These are phyloP conservation scores for Lophura swinhoii DNA, from an alignment of 2,797 vertebrate genomes.

Conservation along the genomic window DNA sequence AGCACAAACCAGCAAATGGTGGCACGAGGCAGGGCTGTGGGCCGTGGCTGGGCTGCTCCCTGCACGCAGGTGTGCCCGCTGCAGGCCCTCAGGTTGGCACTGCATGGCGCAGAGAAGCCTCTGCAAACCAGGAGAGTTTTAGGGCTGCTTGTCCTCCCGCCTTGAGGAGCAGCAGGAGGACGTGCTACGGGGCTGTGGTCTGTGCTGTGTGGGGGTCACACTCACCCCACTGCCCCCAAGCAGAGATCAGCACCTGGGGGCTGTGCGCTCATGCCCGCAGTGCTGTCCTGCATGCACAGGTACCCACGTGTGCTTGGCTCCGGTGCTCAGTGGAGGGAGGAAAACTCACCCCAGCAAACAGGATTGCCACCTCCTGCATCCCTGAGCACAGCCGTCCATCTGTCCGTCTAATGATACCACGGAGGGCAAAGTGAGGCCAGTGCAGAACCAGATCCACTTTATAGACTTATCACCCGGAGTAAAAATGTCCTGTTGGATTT, in stretches of 20 bases:
- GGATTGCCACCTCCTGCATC: not conserved
- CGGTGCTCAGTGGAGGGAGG: not conserved
- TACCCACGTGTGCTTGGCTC: not conserved
- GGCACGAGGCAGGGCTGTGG: not conserved
- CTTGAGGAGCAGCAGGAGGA: not conserved
- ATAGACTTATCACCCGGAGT: constrained; percentile 27
- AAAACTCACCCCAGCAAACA: not conserved
- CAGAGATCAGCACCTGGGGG: not conserved
- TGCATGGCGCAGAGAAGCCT: not conserved
- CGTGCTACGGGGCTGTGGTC: not conserved
- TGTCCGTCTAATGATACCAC: no score
- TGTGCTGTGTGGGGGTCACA: fast-evolving
- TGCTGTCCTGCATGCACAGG: not conserved
- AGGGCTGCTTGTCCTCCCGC: not conserved
- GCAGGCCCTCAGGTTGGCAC: no score
- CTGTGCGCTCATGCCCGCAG: no score
- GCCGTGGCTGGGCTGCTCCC: not conserved
- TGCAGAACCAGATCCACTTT: not conserved
- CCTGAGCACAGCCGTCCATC: fast-evolving
- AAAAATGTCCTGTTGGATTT: constrained; percentile 55
- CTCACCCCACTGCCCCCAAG: no score
- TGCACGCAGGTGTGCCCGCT: no score
- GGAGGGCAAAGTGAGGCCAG: not conserved
- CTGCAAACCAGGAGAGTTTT: fast-evolving
- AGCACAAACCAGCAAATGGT: not conserved